Percentiles rank a stretch among this genome's conserved stretches.
phyloP scores from a whole-genome alignment of 2,888 invertebrate genomes.

The Scelioninae gen. 1 region DNA sequence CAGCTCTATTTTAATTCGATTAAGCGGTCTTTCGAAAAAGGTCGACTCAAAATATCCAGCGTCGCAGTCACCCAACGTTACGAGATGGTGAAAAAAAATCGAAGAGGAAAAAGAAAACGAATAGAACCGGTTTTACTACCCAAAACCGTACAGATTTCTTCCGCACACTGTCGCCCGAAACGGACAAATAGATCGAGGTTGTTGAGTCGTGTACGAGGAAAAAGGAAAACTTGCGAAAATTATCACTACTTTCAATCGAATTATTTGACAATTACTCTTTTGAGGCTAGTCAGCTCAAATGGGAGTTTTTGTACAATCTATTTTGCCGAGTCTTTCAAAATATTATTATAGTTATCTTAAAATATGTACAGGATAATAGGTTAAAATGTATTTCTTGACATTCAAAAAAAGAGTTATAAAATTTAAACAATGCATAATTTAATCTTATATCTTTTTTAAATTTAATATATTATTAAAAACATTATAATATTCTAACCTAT shows the following conservation, averaged over 20 bases:
- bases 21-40: conserved; percentile 20
- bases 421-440: too few relatives aligned
- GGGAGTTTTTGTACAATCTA: too few relatives aligned
- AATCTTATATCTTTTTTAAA: too few relatives aligned
- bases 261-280: conserved; percentile 56
- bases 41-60: conserved; percentile 35
- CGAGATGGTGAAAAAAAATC: conserved; percentile 63
- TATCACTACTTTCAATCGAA: conserved; percentile 60
- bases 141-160: conserved; percentile 83
- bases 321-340: too few relatives aligned
- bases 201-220: conserved; percentile 78
- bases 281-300: too few relatives aligned
- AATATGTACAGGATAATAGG: too few relatives aligned
- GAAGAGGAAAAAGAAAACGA: conserved; percentile 73
- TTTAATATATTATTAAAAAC: too few relatives aligned
- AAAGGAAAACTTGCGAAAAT: conserved; percentile 77
- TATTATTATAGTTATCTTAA: too few relatives aligned
- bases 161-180: conserved; percentile 79
- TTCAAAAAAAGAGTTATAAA: too few relatives aligned
- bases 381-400: too few relatives aligned
- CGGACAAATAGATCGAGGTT: conserved; percentile 81
- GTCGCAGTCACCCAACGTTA: conserved; percentile 46
- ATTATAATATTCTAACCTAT: too few relatives aligned
- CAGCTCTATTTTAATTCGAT: too few relatives aligned
- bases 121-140: conserved; percentile 80